Conservation (phyloP, 2,113 vertebrate genomes). For the Caranx melampygus region DNA sequence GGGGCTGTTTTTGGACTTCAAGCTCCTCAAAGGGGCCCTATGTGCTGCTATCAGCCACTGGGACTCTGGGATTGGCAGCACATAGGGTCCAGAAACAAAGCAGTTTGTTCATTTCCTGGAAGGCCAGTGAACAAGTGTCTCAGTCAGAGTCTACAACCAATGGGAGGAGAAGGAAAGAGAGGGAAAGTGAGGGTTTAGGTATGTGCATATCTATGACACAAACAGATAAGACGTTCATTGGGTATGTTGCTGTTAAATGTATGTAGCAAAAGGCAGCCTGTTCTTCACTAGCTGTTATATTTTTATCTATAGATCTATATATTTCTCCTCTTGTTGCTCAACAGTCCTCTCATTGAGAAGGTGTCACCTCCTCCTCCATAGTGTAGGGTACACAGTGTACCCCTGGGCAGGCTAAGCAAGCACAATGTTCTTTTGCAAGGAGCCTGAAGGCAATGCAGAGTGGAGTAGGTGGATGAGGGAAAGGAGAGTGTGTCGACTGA, state of each 20-base stretch:
- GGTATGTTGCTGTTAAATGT: background rate
- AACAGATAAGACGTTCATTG: constrained; percentile 1
- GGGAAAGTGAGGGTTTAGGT: constrained; percentile 31
- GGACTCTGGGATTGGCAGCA: constrained; percentile 72
- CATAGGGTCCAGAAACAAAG: constrained; percentile 73
- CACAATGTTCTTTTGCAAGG: constrained; percentile 33
- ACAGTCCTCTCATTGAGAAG: constrained; percentile 45
- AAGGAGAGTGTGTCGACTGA: constrained; percentile 25
- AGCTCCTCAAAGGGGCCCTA: constrained; percentile 73
- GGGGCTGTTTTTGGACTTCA: constrained; percentile 71
- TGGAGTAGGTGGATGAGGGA: constrained; percentile 33
- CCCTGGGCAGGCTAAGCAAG: constrained; percentile 18
- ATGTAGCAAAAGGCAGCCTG: background rate
- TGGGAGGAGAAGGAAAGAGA: constrained; percentile 45
- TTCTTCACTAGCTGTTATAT: background rate
- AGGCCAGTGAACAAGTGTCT: constrained; percentile 73
- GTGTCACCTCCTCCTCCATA: constrained; percentile 48
- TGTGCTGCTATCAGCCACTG: constrained; percentile 77
- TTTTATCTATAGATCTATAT: background rate
- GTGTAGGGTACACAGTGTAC: constrained; percentile 28
- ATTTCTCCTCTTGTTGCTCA: background rate
- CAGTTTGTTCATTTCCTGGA: constrained; percentile 81
- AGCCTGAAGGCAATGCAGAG: constrained; percentile 37
- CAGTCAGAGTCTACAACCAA: constrained; percentile 63
- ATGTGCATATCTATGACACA: constrained; percentile 32